phyloP scores from a whole-genome alignment of 2,888 invertebrate genomes.

The Drosophila melanosoma region DNA sequence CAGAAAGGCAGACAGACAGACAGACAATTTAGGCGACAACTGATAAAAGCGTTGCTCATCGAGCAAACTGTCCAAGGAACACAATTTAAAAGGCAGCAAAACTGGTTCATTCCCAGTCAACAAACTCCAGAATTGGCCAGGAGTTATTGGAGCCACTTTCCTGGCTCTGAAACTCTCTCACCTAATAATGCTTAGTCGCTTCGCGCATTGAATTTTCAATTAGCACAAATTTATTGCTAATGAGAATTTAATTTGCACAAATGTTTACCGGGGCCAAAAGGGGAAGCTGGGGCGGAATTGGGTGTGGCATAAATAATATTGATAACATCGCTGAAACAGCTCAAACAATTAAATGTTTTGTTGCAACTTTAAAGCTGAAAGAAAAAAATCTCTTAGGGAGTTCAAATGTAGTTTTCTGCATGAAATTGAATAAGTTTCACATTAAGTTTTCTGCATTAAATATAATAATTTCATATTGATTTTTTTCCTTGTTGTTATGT shows the following conservation, averaged over 20 bases:
- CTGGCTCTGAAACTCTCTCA: conserved; percentile 28
- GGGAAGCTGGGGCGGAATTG: too few relatives aligned
- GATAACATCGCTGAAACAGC: not conserved
- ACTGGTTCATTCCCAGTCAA: conserved; percentile 48
- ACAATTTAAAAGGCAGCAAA: conserved; percentile 6
- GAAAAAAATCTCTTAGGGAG: not conserved
- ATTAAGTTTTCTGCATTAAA: too few relatives aligned
- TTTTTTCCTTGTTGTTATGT: too few relatives aligned
- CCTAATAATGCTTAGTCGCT: conserved; percentile 17
- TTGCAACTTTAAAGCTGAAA: not conserved
- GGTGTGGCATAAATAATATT: conserved; percentile 17
- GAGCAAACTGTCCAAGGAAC: not conserved
- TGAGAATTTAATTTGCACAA: conserved; percentile 74
- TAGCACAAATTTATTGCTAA: conserved; percentile 69
- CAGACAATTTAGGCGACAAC: conserved; percentile 35
- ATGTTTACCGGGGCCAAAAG: conserved; percentile 22
- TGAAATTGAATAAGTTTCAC: not conserved
- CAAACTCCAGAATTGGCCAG: conserved; percentile 25
- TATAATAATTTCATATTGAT: too few relatives aligned
- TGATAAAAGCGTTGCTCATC: conserved; percentile 44
- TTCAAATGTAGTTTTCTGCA: not conserved
- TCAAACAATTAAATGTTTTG: not conserved
- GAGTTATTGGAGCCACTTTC: not conserved
- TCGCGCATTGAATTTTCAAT: conserved; percentile 63
- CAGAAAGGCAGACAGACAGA: not conserved